Percentiles rank a stretch among this genome's conserved stretches.
These are phyloP conservation scores for Dinomys branickii DNA, from an alignment of 2,113 vertebrate genomes.

Conservation along the genomic window DNA sequence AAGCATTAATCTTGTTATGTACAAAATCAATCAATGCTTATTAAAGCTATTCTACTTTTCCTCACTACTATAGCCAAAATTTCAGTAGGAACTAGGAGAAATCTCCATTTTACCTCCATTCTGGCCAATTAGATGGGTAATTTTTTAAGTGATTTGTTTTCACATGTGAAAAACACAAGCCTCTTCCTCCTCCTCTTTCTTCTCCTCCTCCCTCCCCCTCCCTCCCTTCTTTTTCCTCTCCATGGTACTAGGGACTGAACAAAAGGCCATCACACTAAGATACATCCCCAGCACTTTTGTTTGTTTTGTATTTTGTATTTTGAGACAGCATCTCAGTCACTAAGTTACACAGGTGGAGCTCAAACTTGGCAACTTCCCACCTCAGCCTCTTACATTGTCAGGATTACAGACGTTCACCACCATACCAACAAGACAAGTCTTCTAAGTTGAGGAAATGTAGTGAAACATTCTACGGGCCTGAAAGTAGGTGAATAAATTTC, in stretches of 20 bases:
- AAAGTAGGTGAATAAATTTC: neutral
- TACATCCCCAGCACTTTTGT: neutral
- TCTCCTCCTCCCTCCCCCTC: neutral
- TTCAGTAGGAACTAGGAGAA: neutral
- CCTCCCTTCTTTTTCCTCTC: neutral
- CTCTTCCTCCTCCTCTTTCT: neutral
- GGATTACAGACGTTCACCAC: neutral
- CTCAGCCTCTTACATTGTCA: neutral
- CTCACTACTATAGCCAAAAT: neutral
- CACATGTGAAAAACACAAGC: neutral
- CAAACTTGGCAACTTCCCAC: neutral
- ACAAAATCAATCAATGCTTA: neutral
- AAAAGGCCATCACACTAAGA: neutral
- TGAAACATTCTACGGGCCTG: neutral
- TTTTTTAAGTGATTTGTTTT: neutral
- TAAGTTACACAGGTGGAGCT: neutral
- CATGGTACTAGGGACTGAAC: neutral
- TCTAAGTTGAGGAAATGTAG: neutral
- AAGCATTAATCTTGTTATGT: neutral
- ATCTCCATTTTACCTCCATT: neutral
- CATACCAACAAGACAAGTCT: neutral
- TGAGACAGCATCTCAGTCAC: neutral
- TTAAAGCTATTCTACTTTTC: neutral
- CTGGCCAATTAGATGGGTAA: neutral
- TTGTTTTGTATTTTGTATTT: neutral